Conservation (phyloP, 2,113 vertebrate species). For the Pseudopodoces humilis region DNA sequence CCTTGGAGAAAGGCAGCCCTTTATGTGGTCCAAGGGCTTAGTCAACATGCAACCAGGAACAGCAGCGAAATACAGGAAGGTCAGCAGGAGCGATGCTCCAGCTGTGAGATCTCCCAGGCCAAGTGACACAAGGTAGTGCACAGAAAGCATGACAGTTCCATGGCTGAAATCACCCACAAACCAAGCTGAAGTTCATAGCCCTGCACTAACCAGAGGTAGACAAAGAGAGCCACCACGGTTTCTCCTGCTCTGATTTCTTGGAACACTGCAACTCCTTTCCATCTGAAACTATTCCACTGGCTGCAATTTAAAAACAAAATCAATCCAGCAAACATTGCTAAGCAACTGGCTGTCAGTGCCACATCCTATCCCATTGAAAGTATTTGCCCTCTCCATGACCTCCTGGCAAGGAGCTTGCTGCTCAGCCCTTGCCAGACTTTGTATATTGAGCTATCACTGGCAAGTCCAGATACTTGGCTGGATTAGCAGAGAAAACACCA, state of each 20-base stretch:
- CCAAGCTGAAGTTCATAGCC: neutral
- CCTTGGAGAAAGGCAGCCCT: neutral
- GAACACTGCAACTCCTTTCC: neutral
- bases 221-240: neutral
- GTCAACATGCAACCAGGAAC: no score
- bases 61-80: no score
- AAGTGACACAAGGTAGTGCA: neutral
- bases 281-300: neutral
- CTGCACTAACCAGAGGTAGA: neutral
- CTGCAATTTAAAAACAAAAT: slow-evolving; percentile 27
- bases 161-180: neutral
- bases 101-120: neutral
- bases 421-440: slow-evolving; percentile 18
- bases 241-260: neutral
- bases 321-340: slow-evolving; percentile 42
- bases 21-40: neutral
- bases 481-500: neutral
- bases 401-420: neutral
- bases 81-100: no score
- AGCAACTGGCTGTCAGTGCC: slow-evolving; percentile 32
- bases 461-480: neutral
- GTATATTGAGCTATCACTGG: neutral
- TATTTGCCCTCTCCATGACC: slow-evolving; percentile 20
- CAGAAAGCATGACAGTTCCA: neutral
- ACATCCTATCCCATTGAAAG: neutral